phyloP scores from a whole-genome alignment of 1,140 invertebrate species.

The Aphelenchoides avenae region DNA sequence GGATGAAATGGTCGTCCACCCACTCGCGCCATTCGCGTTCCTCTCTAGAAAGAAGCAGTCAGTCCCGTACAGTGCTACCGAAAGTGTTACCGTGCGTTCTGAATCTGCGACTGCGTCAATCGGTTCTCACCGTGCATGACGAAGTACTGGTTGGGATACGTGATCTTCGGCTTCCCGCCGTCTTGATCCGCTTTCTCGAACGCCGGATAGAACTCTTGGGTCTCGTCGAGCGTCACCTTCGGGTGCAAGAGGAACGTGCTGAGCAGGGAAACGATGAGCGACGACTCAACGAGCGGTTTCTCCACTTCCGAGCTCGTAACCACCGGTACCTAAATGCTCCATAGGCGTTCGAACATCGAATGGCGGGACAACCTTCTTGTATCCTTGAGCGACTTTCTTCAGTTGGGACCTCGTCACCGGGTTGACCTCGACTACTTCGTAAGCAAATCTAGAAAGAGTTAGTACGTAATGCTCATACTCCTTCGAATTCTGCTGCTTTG shows the following conservation, averaged over 20 bases:
- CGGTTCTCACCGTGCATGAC: conserved; percentile 73
- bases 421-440: conserved; percentile 93
- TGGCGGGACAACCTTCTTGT: conserved; percentile 70
- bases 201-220: conserved; percentile 77
- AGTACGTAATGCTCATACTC: no score
- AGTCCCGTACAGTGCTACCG: not conserved
- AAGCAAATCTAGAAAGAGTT: conserved; percentile 87
- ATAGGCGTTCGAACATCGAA: not conserved
- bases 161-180: conserved; percentile 66
- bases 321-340: conserved; percentile 47
- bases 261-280: conserved; percentile 84
- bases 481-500: no score
- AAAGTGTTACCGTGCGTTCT: conserved; percentile 39
- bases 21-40: conserved; percentile 91
- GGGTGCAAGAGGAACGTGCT: conserved; percentile 72
- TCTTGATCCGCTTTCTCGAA: conserved; percentile 64
- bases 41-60: conserved; percentile 65
- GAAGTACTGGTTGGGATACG: conserved; percentile 86
- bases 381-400: conserved; percentile 75
- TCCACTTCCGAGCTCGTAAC: conserved; percentile 42
- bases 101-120: conserved; percentile 37
- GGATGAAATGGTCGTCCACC: conserved; percentile 73
- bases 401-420: conserved; percentile 82
- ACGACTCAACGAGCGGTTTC: conserved; percentile 83
- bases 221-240: conserved; percentile 67